These are phyloP conservation scores for Anguilla anguilla DNA, from an alignment of 2,797 vertebrate species.

Conservation along the genomic window DNA sequence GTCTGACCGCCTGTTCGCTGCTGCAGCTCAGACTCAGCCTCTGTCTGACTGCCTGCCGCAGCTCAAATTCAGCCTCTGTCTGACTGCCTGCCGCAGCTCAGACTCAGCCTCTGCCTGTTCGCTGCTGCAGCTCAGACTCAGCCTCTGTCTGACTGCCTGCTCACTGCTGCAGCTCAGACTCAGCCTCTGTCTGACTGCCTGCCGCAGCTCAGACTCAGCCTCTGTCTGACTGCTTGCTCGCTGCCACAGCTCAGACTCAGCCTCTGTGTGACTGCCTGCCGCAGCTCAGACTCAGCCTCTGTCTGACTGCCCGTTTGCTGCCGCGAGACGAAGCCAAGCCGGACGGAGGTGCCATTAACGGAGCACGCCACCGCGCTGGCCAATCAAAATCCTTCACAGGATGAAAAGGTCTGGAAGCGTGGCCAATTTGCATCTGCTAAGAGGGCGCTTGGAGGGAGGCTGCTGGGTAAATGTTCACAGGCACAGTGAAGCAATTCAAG, in stretches of 20 bases:
- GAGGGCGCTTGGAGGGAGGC: neutral
- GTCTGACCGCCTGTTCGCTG: neutral
- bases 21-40: neutral
- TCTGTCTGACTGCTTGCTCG: too few relatives aligned
- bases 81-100: too few relatives aligned
- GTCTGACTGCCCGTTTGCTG: neutral
- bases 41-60: neutral
- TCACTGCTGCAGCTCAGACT: too few relatives aligned
- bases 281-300: neutral
- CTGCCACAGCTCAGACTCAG: too few relatives aligned
- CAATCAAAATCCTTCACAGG: neutral
- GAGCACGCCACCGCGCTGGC: neutral
- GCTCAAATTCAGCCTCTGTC: neutral
- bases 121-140: too few relatives aligned
- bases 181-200: too few relatives aligned
- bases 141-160: too few relatives aligned
- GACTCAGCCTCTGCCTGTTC: too few relatives aligned
- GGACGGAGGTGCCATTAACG: neutral
- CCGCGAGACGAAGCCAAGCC: neutral
- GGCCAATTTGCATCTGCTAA: neutral
- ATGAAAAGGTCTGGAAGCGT: neutral
- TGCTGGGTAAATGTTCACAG: neutral
- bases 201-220: too few relatives aligned
- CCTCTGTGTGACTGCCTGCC: too few relatives aligned
- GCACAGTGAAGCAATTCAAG: constrained; percentile 16